Evolutionary conservation across 2,888 invertebrate genomes (phyloP).

Genomic region (Petrophora chlorosata): DNA sequence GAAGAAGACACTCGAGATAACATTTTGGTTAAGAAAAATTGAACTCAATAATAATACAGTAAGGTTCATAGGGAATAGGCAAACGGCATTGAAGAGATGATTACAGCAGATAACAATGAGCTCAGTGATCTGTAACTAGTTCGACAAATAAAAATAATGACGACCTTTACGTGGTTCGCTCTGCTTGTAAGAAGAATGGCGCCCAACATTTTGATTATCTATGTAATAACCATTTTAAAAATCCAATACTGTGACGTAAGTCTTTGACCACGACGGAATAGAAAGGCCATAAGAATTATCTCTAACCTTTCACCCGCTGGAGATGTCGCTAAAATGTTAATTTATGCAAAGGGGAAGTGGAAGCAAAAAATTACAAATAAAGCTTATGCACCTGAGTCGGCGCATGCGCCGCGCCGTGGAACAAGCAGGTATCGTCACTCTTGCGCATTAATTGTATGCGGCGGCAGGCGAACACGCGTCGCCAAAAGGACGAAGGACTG

Average conservation of each 20-base stretch:
- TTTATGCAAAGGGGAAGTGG: constrained; percentile 82
- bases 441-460: constrained; percentile 72
- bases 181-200: constrained; percentile 38
- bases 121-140: constrained; percentile 77
- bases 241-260: too few relatives aligned
- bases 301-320: constrained; percentile 35
- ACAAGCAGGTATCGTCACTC: constrained; percentile 50
- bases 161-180: constrained; percentile 31
- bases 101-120: constrained; percentile 71
- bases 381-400: constrained; percentile 78
- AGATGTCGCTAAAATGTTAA: constrained; percentile 69
- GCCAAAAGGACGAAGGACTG: constrained; percentile 45
- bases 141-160: constrained; percentile 66
- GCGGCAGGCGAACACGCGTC: constrained; percentile 56
- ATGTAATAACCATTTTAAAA: too few relatives aligned
- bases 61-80: constrained; percentile 50
- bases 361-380: constrained; percentile 72
- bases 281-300: constrained; percentile 10
- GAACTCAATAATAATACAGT: constrained; percentile 47
- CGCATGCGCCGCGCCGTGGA: constrained; percentile 57
- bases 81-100: constrained; percentile 51
- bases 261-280: constrained; percentile 2
- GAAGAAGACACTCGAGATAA: constrained; percentile 46
- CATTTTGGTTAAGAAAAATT: constrained; percentile 48
- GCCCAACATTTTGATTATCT: too few relatives aligned